A percentile compares a stretch with the other conserved stretches of the same genome.
Conservation (phyloP, 2,888 invertebrate species). For the Laspeyria flexula region DNA sequence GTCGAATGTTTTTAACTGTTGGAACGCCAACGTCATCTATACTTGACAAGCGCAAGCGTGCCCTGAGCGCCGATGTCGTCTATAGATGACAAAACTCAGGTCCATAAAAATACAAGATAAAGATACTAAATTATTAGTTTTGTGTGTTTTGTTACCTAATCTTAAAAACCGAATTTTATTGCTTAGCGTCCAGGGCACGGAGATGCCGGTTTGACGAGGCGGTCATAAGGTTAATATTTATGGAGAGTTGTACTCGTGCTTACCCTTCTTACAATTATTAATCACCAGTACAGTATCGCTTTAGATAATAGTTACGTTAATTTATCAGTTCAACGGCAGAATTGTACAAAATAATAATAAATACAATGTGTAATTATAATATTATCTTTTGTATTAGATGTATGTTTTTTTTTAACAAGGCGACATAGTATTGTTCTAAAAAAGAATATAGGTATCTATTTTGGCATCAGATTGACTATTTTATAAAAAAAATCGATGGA, state of each 20-base stretch:
- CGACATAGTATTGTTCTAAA: constrained; percentile 33
- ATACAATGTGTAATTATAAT: constrained; percentile 27
- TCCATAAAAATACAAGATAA: too few relatives aligned
- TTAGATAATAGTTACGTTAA: constrained; percentile 26
- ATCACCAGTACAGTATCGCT: constrained; percentile 33
- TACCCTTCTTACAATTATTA: constrained; percentile 18
- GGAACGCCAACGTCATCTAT: too few relatives aligned
- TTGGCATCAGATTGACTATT: constrained; percentile 65
- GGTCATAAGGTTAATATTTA: too few relatives aligned
- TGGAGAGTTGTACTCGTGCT: constrained; percentile 20
- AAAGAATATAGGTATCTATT: constrained; percentile 64
- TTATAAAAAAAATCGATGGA: constrained; percentile 66
- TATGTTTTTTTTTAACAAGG: constrained; percentile 37
- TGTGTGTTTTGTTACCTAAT: too few relatives aligned
- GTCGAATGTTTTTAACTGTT: constrained; percentile 36
- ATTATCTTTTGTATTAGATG: constrained; percentile 35
- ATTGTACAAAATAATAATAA: constrained; percentile 50
- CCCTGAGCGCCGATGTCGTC: too few relatives aligned
- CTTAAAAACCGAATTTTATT: too few relatives aligned
- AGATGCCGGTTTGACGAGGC: too few relatives aligned
- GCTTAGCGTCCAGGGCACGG: too few relatives aligned
- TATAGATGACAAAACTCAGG: too few relatives aligned
- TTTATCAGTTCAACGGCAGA: constrained; percentile 40
- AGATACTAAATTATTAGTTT: too few relatives aligned
- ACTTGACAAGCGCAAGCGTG: too few relatives aligned